Conservation (phyloP, 1,140 invertebrate genomes). For the Temnothorax curvispinosus region DNA sequence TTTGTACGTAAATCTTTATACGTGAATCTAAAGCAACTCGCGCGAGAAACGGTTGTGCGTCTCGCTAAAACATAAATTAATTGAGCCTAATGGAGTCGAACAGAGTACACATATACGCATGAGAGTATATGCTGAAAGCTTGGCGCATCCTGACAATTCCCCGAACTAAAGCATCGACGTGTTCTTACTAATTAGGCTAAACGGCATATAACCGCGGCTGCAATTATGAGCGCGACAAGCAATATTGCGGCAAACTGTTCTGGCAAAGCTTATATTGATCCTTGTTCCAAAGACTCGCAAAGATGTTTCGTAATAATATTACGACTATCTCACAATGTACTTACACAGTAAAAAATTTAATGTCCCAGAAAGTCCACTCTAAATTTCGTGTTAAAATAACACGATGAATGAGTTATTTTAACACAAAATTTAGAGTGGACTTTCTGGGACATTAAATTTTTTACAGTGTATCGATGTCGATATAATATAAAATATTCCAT, state of each 20-base stretch:
- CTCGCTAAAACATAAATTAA: constrained; percentile 51
- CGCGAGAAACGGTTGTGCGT: constrained; percentile 4
- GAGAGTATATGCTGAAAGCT: constrained; percentile 3
- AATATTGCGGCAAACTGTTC: constrained; percentile 19
- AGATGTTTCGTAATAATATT: not conserved
- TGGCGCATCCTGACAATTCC: not conserved
- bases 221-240: constrained; percentile 22
- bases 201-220: constrained; percentile 2
- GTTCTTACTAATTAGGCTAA: constrained; percentile 54
- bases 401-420: no score
- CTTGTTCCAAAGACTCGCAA: not conserved
- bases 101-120: not conserved
- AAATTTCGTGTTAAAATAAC: no score
- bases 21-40: not conserved
- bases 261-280: not conserved
- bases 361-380: no score
- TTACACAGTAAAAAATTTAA: no score
- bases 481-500: not conserved
- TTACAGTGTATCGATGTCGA: not conserved
- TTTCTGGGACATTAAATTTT: no score
- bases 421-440: no score
- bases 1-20: not conserved
- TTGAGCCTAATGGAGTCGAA: constrained; percentile 65
- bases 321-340: not conserved
- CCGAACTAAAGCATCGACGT: constrained; percentile 49